Conservation (phyloP, 2,888 invertebrate genomes). For the Andrena flavipes region DNA sequence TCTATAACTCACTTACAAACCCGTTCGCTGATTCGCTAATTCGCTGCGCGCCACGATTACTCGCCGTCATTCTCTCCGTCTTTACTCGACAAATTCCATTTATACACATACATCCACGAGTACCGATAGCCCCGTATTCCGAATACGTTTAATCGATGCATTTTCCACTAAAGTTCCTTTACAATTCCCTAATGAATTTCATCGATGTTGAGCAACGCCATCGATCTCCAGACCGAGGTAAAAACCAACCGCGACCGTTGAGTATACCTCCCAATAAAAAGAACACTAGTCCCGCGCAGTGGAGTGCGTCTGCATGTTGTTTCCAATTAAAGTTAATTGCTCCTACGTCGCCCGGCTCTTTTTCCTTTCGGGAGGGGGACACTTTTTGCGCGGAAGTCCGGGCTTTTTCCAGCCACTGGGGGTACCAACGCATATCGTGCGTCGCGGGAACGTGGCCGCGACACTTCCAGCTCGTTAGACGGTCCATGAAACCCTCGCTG, state of each 20-base stretch:
- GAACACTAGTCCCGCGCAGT: not conserved
- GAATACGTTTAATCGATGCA: too few species aligned
- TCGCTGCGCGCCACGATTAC: not conserved
- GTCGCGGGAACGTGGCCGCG: slow-evolving; percentile 47
- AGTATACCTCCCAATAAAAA: not conserved
- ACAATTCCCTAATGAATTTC: not conserved
- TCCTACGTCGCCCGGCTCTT: slow-evolving; percentile 12
- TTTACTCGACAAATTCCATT: too few species aligned
- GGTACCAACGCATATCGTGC: slow-evolving; percentile 47
- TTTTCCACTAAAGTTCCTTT: not conserved
- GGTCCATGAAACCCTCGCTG: not conserved
- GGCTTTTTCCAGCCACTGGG: slow-evolving; percentile 31
- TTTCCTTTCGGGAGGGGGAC: slow-evolving; percentile 10
- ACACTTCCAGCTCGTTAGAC: slow-evolving; percentile 61
- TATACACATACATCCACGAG: too few species aligned
- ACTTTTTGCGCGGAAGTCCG: not conserved
- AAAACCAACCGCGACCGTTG: not conserved
- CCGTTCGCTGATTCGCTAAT: not conserved
- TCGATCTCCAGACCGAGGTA: not conserved
- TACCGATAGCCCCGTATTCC: too few species aligned
- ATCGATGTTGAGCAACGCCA: not conserved
- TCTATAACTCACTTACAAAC: slow-evolving; percentile 13
- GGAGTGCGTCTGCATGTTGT: slow-evolving; percentile 33
- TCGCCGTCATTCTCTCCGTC: not conserved
- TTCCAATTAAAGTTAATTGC: slow-evolving; percentile 63